Base-by-base conservation (phyloP, 1,140 invertebrate genomes). In the Prorops nasuta region DNA sequence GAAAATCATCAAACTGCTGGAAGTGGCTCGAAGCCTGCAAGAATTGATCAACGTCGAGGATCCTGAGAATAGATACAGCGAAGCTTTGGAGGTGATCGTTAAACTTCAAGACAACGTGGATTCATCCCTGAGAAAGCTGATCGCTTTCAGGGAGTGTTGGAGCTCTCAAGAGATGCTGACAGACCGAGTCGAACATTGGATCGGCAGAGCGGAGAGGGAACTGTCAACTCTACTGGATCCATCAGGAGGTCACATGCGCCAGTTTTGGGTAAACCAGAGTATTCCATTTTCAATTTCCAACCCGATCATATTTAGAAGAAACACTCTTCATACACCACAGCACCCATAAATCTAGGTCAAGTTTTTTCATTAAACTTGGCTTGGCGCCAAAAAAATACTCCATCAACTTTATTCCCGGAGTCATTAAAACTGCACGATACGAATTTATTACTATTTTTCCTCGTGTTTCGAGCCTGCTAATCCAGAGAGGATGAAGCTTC, bases 91-190 rank as follows among this genome's bases (percentile, higher is more conserved):
- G 28, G 83, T 83, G 9, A 80, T 92, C 14, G 64, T 84, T 0
- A 84, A 83, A 54, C 73, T 91, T 17, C 86, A 87, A 60, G 86
- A 90, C 52, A 84, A 87, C 54, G 84, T 92, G 0, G 84, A 88
- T 17, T 80, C 80, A 1, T 87, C 87, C 46, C 57, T 91, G 34
- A 82, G 83, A 45, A 80, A 84, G 43, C 63, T 92, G 3, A 64
- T 86, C 12, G 81, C 84, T 0, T 92, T 92, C 74, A 83, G 80
- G 59, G 89, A 91, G 56, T 84, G 82, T 41, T 92, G 89, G 88
- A 76, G 78, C 4, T 83, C 80, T 35, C 91, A 90, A 50, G 88
- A 90, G 51, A 67, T 83, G 31, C 68, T 88, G 12, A 82, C 83
- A n/a, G 83, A 87, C 49, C 83, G 84, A 63, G 77, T 91, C 24